Evolutionary conservation across 1,140 invertebrate genomes (phyloP).

Genomic region (Phthorimaea operculella): DNA sequence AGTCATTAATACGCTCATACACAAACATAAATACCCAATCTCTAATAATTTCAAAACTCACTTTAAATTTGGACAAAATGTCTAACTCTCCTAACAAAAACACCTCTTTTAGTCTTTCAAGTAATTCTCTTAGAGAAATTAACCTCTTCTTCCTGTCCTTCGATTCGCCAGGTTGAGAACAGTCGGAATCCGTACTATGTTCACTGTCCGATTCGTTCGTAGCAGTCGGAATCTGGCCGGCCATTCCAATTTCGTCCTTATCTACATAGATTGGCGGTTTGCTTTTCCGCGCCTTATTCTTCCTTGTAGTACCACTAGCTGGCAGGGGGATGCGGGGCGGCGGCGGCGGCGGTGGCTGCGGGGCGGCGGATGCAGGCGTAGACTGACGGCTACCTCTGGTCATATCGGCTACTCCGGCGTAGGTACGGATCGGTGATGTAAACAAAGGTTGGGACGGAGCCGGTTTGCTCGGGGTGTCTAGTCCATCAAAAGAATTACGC

Average conservation of each 20-base stretch:
- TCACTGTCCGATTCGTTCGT: neutral
- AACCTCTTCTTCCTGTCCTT: neutral
- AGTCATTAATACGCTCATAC: neutral
- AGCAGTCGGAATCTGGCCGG: neutral
- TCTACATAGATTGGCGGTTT: neutral
- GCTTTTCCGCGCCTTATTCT: neutral
- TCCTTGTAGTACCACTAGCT: neutral
- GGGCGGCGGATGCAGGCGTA: neutral
- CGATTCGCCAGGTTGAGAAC: neutral
- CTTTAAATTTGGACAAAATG: neutral
- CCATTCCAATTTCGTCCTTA: neutral
- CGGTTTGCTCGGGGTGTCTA: neutral
- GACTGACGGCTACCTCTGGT: neutral
- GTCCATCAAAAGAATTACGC: neutral
- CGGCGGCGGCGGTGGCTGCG: no score
- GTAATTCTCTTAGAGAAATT: neutral
- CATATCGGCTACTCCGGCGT: neutral
- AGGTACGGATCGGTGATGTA: neutral
- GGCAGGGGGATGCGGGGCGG: neutral
- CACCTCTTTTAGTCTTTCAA: neutral
- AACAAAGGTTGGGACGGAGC: neutral
- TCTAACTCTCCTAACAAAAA: neutral
- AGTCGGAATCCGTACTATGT: neutral
- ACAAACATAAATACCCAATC: neutral
- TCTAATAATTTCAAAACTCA: neutral